Conservation (phyloP, 2,113 vertebrate species). For the Actinemys pallida region DNA sequence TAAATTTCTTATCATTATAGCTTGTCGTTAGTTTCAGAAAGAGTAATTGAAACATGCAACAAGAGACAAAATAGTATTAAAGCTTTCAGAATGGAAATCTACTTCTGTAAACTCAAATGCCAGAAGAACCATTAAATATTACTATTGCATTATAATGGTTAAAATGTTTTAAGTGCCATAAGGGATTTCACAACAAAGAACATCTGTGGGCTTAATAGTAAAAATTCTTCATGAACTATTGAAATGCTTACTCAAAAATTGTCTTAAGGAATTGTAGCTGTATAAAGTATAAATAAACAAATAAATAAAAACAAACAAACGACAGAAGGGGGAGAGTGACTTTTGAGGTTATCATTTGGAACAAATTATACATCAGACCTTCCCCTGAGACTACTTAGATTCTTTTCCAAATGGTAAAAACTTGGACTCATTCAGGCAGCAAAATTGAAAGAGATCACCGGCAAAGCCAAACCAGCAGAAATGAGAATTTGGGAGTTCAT, state of each 20-base stretch:
- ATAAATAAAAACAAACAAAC: background rate
- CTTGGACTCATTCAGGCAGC: conserved; percentile 34
- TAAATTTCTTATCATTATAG: background rate
- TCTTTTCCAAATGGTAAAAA: conserved; percentile 42
- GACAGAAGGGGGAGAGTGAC: background rate
- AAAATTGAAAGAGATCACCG: conserved; percentile 61
- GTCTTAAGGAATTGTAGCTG: conserved; percentile 10
- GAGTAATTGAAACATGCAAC: conserved; percentile 1
- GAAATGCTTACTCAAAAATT: conserved; percentile 22
- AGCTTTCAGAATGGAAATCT: background rate
- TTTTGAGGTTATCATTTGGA: conserved; percentile 56
- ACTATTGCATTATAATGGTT: background rate
- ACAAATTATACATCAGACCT: conserved; percentile 19
- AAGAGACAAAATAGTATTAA: background rate
- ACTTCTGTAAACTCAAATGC: background rate
- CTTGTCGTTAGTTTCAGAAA: background rate
- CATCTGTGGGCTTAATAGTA: background rate
- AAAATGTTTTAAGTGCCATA: conserved; percentile 23
- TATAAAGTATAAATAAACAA: background rate
- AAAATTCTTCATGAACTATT: background rate
- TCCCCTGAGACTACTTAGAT: conserved; percentile 16
- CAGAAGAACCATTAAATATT: conserved; percentile 14
- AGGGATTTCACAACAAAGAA: background rate
- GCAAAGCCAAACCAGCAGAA: conserved; percentile 50
- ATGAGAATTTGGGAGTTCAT: conserved; percentile 48